Conservation (phyloP, 2,797 vertebrate genomes). For the Luscinia megarhynchos region DNA sequence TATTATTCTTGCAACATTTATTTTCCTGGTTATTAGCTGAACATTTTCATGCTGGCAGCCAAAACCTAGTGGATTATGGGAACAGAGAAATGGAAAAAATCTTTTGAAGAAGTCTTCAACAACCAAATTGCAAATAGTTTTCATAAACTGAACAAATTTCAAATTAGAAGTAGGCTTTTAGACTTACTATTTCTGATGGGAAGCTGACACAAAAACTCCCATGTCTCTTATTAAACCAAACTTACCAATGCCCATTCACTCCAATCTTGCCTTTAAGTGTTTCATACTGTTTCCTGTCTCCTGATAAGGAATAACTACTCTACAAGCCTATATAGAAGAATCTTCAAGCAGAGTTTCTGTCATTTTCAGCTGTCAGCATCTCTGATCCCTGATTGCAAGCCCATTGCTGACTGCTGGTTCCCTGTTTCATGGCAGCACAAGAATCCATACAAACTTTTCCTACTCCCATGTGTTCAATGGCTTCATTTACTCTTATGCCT, state of each 20-base stretch:
- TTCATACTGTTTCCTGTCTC: not conserved
- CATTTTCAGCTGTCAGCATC: not conserved
- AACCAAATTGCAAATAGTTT: not conserved
- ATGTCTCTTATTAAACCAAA: not conserved
- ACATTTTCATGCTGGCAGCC: not conserved
- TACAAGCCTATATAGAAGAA: not conserved
- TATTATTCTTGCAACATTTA: not conserved
- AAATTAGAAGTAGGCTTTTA: not conserved
- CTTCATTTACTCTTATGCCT: not conserved
- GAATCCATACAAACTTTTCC: not conserved
- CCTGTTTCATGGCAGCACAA: not conserved
- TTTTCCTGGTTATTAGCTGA: not conserved
- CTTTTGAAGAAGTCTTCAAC: not conserved
- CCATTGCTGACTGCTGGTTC: rapidly evolving
- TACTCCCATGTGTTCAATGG: not conserved
- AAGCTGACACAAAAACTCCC: not conserved
- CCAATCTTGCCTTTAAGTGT: not conserved
- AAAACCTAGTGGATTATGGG: not conserved
- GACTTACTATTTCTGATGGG: not conserved
- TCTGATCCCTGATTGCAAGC: not conserved
- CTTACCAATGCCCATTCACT: not conserved
- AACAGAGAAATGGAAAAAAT: not conserved
- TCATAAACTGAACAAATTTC: not conserved
- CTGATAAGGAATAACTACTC: not conserved
- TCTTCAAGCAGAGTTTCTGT: not conserved